These are phyloP conservation scores for Halcyon leucocephala DNA, from an alignment of 2,797 vertebrate genomes.

Conservation along the genomic window DNA sequence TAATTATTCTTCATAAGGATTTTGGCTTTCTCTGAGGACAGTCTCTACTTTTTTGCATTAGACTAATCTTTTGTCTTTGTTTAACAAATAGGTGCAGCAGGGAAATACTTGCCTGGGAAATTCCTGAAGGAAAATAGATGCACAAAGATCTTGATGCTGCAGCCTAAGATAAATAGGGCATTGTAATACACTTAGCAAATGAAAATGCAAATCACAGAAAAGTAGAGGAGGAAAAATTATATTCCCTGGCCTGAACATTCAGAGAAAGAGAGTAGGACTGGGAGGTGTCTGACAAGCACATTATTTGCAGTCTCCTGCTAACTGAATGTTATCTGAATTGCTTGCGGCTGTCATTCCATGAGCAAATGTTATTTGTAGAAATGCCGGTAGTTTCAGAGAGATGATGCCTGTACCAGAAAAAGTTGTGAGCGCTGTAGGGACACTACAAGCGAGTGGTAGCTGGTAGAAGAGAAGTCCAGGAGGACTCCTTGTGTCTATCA, in stretches of 20 bases:
- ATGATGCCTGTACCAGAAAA: not conserved
- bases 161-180: constrained; percentile 49
- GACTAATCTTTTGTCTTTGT: constrained; percentile 33
- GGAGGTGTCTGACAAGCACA: constrained; percentile 27
- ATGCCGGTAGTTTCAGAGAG: not conserved
- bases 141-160: constrained; percentile 29
- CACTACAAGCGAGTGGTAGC: not conserved
- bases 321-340: constrained; percentile 28
- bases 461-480: not conserved
- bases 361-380: constrained; percentile 32
- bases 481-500: not conserved
- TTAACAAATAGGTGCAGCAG: constrained; percentile 35
- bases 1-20: constrained; percentile 54
- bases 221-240: not conserved
- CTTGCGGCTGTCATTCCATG: not conserved
- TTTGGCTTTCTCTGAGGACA: constrained; percentile 32
- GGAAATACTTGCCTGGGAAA: constrained; percentile 53
- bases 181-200: constrained; percentile 34
- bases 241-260: constrained; percentile 3
- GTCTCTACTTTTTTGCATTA: not conserved
- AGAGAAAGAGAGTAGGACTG: not conserved
- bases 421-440: not conserved
- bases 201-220: constrained; percentile 59
- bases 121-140: constrained; percentile 20
- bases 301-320: constrained; percentile 45